Evolutionary conservation across 2,797 vertebrate species (phyloP).

Genomic region (Siniperca undulata): DNA sequence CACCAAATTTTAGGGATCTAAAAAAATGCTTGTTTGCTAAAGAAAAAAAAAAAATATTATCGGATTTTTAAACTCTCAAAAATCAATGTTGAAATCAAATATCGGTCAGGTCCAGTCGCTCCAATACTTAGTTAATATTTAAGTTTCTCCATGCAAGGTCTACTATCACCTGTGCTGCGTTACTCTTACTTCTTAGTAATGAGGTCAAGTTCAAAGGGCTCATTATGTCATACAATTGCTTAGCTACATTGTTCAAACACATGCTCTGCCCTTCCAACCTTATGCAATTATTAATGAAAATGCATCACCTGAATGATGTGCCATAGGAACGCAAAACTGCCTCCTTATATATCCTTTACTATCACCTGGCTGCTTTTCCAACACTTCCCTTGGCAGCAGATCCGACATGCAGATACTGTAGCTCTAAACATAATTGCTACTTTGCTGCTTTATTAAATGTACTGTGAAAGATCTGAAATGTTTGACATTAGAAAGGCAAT

Average conservation of each 20-base stretch:
- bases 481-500: conserved; percentile 17
- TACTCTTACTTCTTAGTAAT: neutral
- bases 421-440: conserved; percentile 36
- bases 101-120: neutral
- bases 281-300: conserved; percentile 18
- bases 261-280: neutral
- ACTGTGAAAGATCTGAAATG: conserved; percentile 26
- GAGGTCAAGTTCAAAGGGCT: neutral
- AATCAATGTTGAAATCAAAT: neutral
- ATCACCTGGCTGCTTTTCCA: conserved; percentile 18
- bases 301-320: conserved; percentile 13
- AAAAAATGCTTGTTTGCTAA: neutral
- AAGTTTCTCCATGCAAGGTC: neutral
- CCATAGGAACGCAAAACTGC: neutral
- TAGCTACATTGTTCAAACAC: neutral
- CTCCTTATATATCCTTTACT: neutral
- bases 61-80: neutral
- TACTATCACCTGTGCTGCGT: neutral
- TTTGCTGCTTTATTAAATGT: conserved; percentile 48
- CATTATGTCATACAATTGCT: neutral
- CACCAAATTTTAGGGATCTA: neutral
- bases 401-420: conserved; percentile 8
- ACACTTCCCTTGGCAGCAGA: conserved; percentile 16
- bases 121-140: neutral
- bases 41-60: neutral